Base-by-base conservation (phyloP, 2,888 invertebrate species). In the Ypsolopha scabrella region DNA sequence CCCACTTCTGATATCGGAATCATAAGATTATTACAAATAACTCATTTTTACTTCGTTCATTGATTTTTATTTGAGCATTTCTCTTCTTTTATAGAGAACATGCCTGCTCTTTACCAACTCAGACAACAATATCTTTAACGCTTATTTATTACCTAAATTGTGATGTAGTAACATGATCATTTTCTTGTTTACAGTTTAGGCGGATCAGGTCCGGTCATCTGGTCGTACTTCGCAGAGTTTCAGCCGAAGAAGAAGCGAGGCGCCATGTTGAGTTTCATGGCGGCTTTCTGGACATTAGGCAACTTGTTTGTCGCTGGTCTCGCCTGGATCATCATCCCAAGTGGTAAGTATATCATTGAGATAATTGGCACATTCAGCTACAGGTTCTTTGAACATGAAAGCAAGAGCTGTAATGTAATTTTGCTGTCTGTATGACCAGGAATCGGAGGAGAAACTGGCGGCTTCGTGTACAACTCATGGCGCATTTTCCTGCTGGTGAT, bases 211-310 rank as follows among this genome's bases (percentile, higher is more conserved):
- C 97, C 97, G 54, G 96, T 97, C 59, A 95, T 97, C 77, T 97
- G 96, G 94, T 94, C 96, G 24, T 97, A 97, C 81, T 97, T 95
- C 79, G 95, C 95, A 55, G 97, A 97, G 83, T 97, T 97, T 79
- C 96, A 97, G 80, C 96, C 96, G 53, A 95, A 94, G 80, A 89
- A 92, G 61, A 94, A 94, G 72, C 90, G 97, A 61, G 97, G 97
- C 50, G 93, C 94, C 51, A 96, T 96, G 96, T 87, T 97, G 62
- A 95, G 95, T 64, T 94, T 95, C 73, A 94, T 97, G 93, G 96
- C 97, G 54, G 96, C 96, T 51, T 97, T 96, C 80, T 97, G 97
- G 97, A 97, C 97, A 53, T 90, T 96, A 63, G 97, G 97, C 60
- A 96, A 96, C 75, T 88, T 97, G 60, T 93, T 96, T 69, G 96